Base-by-base conservation (phyloP, 2,888 invertebrate genomes). In the Helleia helle region DNA sequence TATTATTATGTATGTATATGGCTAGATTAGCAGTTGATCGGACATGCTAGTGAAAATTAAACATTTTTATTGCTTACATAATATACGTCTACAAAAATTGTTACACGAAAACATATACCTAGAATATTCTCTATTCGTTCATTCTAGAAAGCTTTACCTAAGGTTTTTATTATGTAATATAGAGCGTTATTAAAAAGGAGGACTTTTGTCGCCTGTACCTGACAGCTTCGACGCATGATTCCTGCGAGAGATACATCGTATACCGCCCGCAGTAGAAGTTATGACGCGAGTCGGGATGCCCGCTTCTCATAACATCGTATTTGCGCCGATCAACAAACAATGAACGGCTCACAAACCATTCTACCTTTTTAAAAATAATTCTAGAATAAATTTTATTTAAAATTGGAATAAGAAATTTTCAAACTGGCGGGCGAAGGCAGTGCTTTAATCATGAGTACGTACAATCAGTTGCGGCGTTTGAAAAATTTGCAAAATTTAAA, bases 401-500 rank as follows among this genome's bases (percentile, higher is more conserved):
- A 34, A 11, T 7, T 14, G 6, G 8, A 29, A 29, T 4, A 6
- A n/a, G 4, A 26, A 26, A 30, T n/a, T 22, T 22, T 22, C 5
- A 22, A 3, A 22, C 22, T 34, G 34, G 18, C 34, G 18, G 22
- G 34, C 7, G 18, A 34, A 11, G 22, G 11, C 34, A 34, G 14
- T 13, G 28, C 18, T 22, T 12, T 42, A 38, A 49, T 46, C 24
- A 72, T 69, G 71, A 54, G 58, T 53, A 55, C 72, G 7, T 61
- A 65, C 5, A 62, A 52, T 34, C 56, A 58, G 36, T 51, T 62
- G 1, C 66, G 54, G 17, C 59, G 65, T 24, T 59, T 72, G 42
- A 60, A 54, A 43, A 65, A 68, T 48, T 55, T 74, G 15, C 64
- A 68, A 36, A 61, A 57, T 59, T 69, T 74, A 8, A 74, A 68